Evolutionary conservation across 2,888 invertebrate genomes (phyloP).

Genomic region (Platycnemis pennipes): DNA sequence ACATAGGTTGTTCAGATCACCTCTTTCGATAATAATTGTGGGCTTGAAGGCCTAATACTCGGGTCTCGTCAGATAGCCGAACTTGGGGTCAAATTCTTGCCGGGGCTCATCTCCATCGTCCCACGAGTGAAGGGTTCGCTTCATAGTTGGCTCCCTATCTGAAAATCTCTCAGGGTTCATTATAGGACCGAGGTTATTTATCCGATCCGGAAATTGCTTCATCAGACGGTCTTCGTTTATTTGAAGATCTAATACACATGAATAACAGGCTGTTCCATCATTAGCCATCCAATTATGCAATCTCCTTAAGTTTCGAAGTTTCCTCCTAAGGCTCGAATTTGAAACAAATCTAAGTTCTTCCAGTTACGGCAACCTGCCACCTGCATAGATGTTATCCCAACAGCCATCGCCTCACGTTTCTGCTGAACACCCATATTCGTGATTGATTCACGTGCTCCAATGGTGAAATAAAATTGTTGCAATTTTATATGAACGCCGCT

Average conservation of each 20-base stretch:
- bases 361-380: not conserved
- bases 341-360: not conserved
- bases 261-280: not conserved
- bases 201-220: constrained; percentile 26
- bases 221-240: not conserved
- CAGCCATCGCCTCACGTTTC: no score
- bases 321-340: not conserved
- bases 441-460: not conserved
- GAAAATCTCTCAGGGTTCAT: not conserved
- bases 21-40: not conserved
- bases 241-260: not conserved
- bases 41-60: not conserved
- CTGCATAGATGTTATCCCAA: no score
- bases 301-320: not conserved
- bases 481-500: no score
- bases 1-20: no score
- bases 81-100: not conserved
- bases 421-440: not conserved
- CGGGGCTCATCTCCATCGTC: not conserved
- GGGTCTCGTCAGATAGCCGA: not conserved
- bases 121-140: not conserved
- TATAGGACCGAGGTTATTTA: not conserved
- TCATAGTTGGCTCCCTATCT: constrained; percentile 22
- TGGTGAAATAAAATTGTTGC: not conserved
- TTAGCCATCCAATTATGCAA: not conserved